These are phyloP conservation scores for Napeogenes sylphis DNA, from an alignment of 2,888 invertebrate species.

Conservation along the genomic window DNA sequence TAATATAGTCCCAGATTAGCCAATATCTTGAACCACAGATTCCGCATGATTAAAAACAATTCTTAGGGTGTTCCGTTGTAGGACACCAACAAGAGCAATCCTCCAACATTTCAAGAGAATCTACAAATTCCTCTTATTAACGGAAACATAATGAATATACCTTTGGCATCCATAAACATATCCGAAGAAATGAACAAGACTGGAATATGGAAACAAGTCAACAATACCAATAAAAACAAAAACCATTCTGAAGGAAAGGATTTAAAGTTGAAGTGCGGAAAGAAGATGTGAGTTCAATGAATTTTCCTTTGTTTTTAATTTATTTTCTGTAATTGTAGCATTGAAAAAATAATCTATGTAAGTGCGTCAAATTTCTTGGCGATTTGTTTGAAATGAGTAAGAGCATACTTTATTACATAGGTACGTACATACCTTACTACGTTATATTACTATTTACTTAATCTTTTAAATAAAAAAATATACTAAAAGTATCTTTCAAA, in stretches of 20 bases:
- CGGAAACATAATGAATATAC: constrained; percentile 94
- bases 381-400: too few relatives aligned
- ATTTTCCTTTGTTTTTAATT: too few relatives aligned
- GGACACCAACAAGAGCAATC: constrained; percentile 70
- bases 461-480: too few relatives aligned
- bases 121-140: constrained; percentile 92
- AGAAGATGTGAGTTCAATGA: constrained; percentile 61
- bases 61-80: constrained; percentile 56
- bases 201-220: constrained; percentile 95
- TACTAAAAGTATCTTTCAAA: too few relatives aligned
- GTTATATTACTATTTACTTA: too few relatives aligned
- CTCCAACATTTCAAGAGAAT: constrained; percentile 78
- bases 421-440: too few relatives aligned
- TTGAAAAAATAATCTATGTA: too few relatives aligned
- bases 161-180: constrained; percentile 90
- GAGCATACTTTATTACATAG: too few relatives aligned
- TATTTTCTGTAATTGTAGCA: too few relatives aligned
- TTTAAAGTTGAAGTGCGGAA: constrained; percentile 58
- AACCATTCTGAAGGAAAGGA: constrained; percentile 53
- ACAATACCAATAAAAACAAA: constrained; percentile 79
- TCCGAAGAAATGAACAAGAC: constrained; percentile 96
- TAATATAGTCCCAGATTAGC: neutral
- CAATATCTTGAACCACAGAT: constrained; percentile 6
- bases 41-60: constrained; percentile 33
- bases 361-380: too few relatives aligned